These are phyloP conservation scores for Vanessa atalanta DNA, from an alignment of 1,140 invertebrate genomes.

Conservation along the genomic window DNA sequence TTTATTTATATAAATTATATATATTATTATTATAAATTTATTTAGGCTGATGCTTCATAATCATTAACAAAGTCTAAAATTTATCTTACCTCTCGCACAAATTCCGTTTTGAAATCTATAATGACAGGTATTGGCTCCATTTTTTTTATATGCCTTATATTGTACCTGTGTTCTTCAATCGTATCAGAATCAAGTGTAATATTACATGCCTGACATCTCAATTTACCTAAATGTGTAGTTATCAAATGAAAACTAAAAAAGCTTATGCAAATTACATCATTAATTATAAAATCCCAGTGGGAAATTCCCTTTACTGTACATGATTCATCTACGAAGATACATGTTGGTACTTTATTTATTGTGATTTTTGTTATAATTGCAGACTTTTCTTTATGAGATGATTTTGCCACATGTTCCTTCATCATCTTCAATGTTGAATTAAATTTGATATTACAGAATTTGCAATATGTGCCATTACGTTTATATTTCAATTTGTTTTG, in stretches of 20 bases:
- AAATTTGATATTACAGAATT: constrained; percentile 39
- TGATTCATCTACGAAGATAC: background rate
- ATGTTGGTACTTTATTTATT: background rate
- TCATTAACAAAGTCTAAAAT: constrained; percentile 12
- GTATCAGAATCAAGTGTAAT: constrained; percentile 12
- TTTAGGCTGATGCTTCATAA: background rate
- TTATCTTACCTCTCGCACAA: constrained; percentile 48
- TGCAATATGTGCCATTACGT: constrained; percentile 37
- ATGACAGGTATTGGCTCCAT: constrained; percentile 30
- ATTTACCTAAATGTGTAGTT: background rate
- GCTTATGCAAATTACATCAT: constrained; percentile 37
- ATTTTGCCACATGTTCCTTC: constrained; percentile 44
- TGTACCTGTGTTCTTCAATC: constrained; percentile 16
- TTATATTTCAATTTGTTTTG: constrained; percentile 41
- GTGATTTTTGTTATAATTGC: background rate
- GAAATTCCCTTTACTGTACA: background rate
- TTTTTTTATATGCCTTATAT: constrained; percentile 8
- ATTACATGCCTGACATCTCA: constrained; percentile 42
- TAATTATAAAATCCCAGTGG: constrained; percentile 29
- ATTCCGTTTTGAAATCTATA: constrained; percentile 35
- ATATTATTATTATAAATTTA: too few relatives aligned
- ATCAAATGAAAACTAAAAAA: constrained; percentile 27
- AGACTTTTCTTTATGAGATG: constrained; percentile 32
- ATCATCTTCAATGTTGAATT: constrained; percentile 40
- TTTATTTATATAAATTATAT: too few relatives aligned